Percentiles rank a stretch among this genome's conserved stretches.
These are phyloP conservation scores for Amphipoea lucens DNA, from an alignment of 2,888 invertebrate species.

Conservation along the genomic window DNA sequence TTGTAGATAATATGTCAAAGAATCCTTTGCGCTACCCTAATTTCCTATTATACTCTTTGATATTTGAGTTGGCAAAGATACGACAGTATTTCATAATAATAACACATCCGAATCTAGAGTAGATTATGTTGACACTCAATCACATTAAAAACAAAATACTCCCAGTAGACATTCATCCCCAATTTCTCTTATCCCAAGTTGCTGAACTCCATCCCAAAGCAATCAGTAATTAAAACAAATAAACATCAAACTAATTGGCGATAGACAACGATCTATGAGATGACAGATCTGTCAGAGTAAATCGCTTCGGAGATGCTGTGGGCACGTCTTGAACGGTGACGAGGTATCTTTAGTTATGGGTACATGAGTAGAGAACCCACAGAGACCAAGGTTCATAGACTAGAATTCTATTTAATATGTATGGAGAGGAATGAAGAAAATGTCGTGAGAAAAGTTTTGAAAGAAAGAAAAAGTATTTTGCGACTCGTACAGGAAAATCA, in stretches of 20 bases:
- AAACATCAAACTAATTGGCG: conserved; percentile 48
- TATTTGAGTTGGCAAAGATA: neutral
- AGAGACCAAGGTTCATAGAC: neutral
- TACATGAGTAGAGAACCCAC: conserved; percentile 12
- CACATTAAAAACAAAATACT: conserved; percentile 30
- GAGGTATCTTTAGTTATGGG: neutral
- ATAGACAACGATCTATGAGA: conserved; percentile 49
- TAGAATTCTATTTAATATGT: neutral
- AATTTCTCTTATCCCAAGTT: conserved; percentile 38
- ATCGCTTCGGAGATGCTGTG: conserved; percentile 30
- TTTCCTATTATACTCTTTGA: neutral
- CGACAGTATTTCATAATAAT: neutral
- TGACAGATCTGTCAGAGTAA: conserved; percentile 43
- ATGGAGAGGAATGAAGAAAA: too few relatives aligned
- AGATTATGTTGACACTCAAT: neutral
- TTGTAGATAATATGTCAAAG: neutral
- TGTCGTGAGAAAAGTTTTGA: too few relatives aligned
- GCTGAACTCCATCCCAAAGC: conserved; percentile 25
- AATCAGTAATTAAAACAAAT: conserved; percentile 53
- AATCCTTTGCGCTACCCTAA: neutral
- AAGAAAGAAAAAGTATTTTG: too few relatives aligned
- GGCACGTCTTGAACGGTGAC: conserved; percentile 42
- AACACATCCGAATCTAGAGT: neutral
- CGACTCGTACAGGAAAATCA: too few relatives aligned
- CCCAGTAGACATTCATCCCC: conserved; percentile 9